A percentile compares a stretch with the other conserved stretches of the same genome.
These are phyloP conservation scores for Dexiosoma caninum DNA, from an alignment of 2,888 invertebrate genomes.

Conservation along the genomic window DNA sequence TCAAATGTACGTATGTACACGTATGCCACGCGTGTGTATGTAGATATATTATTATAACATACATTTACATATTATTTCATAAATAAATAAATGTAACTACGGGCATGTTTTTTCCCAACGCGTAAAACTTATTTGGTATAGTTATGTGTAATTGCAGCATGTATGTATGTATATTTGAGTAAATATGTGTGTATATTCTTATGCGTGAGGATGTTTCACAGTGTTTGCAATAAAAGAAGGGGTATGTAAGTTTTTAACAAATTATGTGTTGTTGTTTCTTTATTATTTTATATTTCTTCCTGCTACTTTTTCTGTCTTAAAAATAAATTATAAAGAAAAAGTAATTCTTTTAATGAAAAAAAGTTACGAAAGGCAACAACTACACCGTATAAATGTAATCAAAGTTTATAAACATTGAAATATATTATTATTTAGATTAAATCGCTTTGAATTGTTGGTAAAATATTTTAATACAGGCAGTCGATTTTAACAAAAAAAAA, in stretches of 20 bases:
- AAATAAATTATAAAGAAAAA: not conserved
- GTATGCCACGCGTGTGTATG: no score
- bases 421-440: slow-evolving; percentile 66
- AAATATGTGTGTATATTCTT: not conserved
- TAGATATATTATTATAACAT: no score
- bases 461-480: slow-evolving; percentile 61
- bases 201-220: no score
- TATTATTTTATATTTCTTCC: slow-evolving; percentile 2
- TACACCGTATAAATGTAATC: slow-evolving; percentile 56
- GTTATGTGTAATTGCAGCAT: not conserved
- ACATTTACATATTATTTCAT: not conserved
- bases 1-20: not conserved
- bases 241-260: slow-evolving; percentile 27
- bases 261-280: slow-evolving; percentile 11
- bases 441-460: slow-evolving; percentile 66
- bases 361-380: slow-evolving; percentile 24
- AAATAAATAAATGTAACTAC: slow-evolving; percentile 1
- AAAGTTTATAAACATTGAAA: slow-evolving; percentile 65
- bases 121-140: not conserved
- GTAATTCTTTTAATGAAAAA: slow-evolving; percentile 4
- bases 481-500: slow-evolving; percentile 40
- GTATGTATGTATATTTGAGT: not conserved
- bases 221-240: slow-evolving; percentile 7
- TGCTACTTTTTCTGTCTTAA: not conserved
- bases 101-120: not conserved